Conservation (phyloP, 2,797 vertebrate genomes). For the Chrysocyon brachyurus region DNA sequence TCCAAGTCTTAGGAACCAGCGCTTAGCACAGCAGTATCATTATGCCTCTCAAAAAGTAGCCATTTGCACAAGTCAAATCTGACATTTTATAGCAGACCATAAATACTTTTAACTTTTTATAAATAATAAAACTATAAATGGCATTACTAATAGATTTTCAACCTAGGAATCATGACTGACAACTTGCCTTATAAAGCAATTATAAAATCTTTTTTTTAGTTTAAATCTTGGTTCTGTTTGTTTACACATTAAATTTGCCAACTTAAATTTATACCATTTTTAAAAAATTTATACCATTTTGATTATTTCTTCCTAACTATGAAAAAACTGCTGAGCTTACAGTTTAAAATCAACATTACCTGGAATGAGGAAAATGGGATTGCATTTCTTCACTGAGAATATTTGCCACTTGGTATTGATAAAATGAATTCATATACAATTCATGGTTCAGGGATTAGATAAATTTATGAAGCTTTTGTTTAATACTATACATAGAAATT, state of each 20-base stretch:
- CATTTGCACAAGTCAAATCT: constrained; percentile 34
- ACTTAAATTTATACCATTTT: not conserved
- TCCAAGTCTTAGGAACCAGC: not conserved
- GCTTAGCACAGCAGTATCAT: not conserved
- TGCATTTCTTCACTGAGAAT: constrained; percentile 88
- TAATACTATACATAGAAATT: constrained; percentile 86
- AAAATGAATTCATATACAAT: constrained; percentile 91
- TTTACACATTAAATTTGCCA: not conserved
- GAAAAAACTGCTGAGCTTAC: constrained; percentile 90
- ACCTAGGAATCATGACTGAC: not conserved
- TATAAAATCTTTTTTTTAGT: constrained; percentile 14
- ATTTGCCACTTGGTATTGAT: constrained; percentile 90
- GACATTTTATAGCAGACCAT: not conserved
- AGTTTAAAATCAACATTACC: constrained; percentile 84
- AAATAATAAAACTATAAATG: constrained; percentile 25
- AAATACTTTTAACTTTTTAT: constrained; percentile 17
- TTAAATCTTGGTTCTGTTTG: constrained; percentile 25
- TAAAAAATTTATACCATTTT: not conserved
- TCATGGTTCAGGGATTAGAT: constrained; percentile 87
- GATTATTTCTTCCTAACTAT: constrained; percentile 44
- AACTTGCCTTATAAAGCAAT: not conserved
- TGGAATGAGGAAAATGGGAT: constrained; percentile 86
- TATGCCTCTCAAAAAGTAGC: constrained; percentile 1
- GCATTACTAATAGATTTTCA: not conserved
- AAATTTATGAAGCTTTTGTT: constrained; percentile 89